Evolutionary conservation across 1,140 invertebrate genomes (phyloP).

Genomic region (Drosophila kanapiae): DNA sequence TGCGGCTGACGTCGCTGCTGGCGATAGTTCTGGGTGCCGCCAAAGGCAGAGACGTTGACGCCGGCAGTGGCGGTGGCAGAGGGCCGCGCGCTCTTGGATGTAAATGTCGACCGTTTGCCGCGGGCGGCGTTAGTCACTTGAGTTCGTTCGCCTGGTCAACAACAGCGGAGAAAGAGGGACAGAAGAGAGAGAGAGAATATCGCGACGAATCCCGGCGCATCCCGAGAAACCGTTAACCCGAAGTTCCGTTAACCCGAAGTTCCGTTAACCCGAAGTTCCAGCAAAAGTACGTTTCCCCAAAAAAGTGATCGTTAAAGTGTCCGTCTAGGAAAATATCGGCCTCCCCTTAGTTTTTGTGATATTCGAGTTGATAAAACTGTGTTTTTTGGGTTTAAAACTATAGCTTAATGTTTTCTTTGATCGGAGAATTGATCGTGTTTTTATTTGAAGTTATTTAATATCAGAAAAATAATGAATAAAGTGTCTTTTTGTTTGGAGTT

Average conservation of each 20-base stretch:
- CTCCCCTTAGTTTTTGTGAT: neutral
- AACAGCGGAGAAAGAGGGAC: conserved; percentile 25
- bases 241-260: neutral
- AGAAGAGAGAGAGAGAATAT: conserved; percentile 18
- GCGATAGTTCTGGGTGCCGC: conserved; percentile 29
- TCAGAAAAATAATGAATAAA: neutral
- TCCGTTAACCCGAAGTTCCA: neutral
- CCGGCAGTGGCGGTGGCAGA: conserved; percentile 30
- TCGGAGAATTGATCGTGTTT: neutral
- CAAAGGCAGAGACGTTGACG: conserved; percentile 22
- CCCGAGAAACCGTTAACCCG: conserved; percentile 20
- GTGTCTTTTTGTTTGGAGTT: too few species aligned
- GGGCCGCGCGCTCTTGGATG: conserved; percentile 58
- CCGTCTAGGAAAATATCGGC: neutral
- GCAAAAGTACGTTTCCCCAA: conserved; percentile 13
- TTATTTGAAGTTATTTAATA: neutral
- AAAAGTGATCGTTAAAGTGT: conserved; percentile 20
- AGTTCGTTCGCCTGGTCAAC: conserved; percentile 77
- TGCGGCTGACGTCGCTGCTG: conserved; percentile 32
- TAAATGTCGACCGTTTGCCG: conserved; percentile 70
- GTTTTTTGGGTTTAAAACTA: neutral
- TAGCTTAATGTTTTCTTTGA: neutral
- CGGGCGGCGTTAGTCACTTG: conserved; percentile 75
- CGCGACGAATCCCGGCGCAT: conserved; percentile 21
- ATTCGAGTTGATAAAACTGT: neutral